Base-by-base conservation (phyloP, 2,888 invertebrate species). In the Himalopsyche anomala region DNA sequence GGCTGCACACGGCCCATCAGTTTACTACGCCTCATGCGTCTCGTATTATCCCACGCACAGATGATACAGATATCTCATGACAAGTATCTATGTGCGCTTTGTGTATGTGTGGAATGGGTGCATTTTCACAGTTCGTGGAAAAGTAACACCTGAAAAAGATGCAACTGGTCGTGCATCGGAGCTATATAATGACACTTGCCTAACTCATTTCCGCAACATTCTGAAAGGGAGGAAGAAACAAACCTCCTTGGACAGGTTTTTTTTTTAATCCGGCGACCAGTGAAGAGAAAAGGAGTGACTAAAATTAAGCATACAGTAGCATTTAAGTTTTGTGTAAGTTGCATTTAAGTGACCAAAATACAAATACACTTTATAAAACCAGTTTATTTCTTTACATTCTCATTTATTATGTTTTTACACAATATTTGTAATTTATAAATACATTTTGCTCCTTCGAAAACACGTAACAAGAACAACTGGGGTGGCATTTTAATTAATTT, bases 111-210 rank as follows among this genome's bases (percentile, higher is more conserved):
- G 55, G 11, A 55, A n/a, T 0, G 5, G 81, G 38, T 8, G 42
- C 12, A 45, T 8, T 81, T 81, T 81, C 81, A 40, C 81, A 81
- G 81, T 81, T 81, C 45, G 81, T 81, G 42, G 81, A 81, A 81
- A 81, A 81, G 81, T 5, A 81, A 6, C 81, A 81, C 81, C 81
- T 5, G 81, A 81, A 81, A 81, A 81, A 40, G 45, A 5, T 81
- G 6, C 79, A 79, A 79, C 79, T 38, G 19, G 79, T 81, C 6
- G 12, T 81, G 45, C 79, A 79, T 38, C 28, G 40, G 79, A 28
- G 28, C 38, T 81, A 42, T 81, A 81, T 28, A 28, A 81, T 81
- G 81, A 81, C 81, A 81, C 81, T 81, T 81, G 45, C 1, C 45
- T 40, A 45, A 38, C 42, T 6, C 45, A 81, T 81, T 81, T 28